Conservation (phyloP, 1,140 invertebrate species). For the Holcopasites calliopsidis region DNA sequence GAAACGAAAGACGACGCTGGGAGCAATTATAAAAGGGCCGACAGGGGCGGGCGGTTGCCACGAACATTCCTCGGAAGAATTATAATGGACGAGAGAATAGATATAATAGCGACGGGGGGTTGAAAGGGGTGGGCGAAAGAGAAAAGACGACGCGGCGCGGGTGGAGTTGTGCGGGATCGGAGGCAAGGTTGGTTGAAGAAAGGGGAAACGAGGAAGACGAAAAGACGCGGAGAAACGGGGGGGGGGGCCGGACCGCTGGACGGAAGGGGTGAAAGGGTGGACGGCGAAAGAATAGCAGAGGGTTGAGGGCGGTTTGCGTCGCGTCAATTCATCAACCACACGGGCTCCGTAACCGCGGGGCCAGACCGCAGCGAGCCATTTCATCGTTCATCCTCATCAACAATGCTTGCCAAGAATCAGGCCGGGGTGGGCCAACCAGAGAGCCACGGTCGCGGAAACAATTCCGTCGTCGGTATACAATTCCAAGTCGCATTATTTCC, state of each 20-base stretch:
- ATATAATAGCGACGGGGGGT: conserved; percentile 55
- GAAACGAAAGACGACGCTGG: conserved; percentile 29
- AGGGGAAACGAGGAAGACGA: conserved; percentile 18
- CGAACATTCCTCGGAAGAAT: conserved; percentile 57
- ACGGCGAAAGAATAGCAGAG: conserved; percentile 26
- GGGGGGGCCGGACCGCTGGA: conserved; percentile 23
- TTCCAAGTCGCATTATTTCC: conserved; percentile 59
- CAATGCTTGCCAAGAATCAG: conserved; percentile 69
- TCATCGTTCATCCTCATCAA: conserved; percentile 73
- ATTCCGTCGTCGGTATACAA: conserved; percentile 53
- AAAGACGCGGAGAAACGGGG: background rate
- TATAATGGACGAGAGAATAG: conserved; percentile 64
- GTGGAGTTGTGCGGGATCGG: background rate
- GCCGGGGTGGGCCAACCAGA: too few species aligned
- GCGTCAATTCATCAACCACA: conserved; percentile 70
- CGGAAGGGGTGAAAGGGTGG: conserved; percentile 33
- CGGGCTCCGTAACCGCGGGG: conserved; percentile 51
- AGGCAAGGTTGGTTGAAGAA: conserved; percentile 30
- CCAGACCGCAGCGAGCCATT: conserved; percentile 60
- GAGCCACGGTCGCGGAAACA: conserved; percentile 53
- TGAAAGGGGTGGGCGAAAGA: conserved; percentile 18
- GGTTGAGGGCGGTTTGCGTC: conserved; percentile 57
- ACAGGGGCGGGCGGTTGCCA: background rate
- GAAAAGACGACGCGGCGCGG: conserved; percentile 4
- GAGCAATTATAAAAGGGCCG: conserved; percentile 58